A percentile compares a stretch with the other conserved stretches of the same genome.
These are phyloP conservation scores for Antennarius maculatus DNA, from an alignment of 2,797 vertebrate species.

Conservation along the genomic window DNA sequence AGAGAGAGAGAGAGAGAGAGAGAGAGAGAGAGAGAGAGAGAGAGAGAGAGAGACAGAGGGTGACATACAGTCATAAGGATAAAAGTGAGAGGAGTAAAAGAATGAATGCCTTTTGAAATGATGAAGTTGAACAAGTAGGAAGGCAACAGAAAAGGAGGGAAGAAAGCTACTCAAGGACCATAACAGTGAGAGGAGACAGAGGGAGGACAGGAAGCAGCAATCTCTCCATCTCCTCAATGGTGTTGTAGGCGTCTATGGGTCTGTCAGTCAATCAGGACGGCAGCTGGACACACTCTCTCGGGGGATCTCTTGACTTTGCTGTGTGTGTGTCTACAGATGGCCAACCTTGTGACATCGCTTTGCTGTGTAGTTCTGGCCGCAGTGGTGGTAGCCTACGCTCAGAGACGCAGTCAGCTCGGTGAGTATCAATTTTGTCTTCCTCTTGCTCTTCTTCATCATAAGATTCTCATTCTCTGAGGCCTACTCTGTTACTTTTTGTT, in stretches of 20 bases:
- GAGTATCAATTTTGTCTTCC: constrained; percentile 75
- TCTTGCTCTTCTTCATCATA: background rate
- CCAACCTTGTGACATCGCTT: constrained; percentile 89
- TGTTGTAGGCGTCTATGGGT: constrained; percentile 68
- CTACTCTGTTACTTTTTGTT: background rate
- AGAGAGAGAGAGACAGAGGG: constrained; percentile 1
- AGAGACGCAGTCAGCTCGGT: constrained; percentile 94
- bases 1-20: constrained; percentile 5
- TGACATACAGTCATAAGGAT: constrained; percentile 29
- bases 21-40: constrained; percentile 26
- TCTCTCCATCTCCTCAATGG: constrained; percentile 64
- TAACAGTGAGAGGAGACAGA: constrained; percentile 31
- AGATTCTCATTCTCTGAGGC: background rate
- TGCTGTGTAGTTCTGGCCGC: constrained; percentile 92
- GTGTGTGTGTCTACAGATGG: constrained; percentile 90
- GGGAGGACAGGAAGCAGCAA: constrained; percentile 55
- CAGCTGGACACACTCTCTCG: constrained; percentile 43
- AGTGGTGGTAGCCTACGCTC: constrained; percentile 89
- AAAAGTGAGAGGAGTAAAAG: constrained; percentile 44
- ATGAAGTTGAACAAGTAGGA: constrained; percentile 20
- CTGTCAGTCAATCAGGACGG: constrained; percentile 73
- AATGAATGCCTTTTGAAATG: constrained; percentile 19
- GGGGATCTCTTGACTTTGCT: constrained; percentile 64
- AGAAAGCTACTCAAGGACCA: constrained; percentile 15
- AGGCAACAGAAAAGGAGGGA: constrained; percentile 11